Conservation (phyloP, 2,797 vertebrate genomes). For the Hippocampus kuda region DNA sequence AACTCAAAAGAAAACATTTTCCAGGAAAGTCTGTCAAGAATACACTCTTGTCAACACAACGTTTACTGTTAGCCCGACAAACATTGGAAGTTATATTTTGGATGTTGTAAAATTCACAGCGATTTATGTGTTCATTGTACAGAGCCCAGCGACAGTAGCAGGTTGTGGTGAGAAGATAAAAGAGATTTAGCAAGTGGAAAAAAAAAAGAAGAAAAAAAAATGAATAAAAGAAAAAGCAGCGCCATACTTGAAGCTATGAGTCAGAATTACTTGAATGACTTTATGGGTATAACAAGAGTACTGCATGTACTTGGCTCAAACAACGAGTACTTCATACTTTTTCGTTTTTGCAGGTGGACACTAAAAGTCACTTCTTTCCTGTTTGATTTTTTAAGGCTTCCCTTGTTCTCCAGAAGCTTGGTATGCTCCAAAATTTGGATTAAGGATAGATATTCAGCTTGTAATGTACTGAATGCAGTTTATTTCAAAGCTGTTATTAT, state of each 20-base stretch:
- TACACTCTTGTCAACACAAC: slow-evolving; percentile 49
- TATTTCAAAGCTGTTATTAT: slow-evolving; percentile 99
- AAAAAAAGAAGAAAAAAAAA: not conserved
- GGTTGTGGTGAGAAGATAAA: slow-evolving; percentile 56
- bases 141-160: slow-evolving; percentile 82
- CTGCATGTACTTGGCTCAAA: slow-evolving; percentile 73
- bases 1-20: slow-evolving; percentile 35
- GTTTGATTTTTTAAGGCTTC: slow-evolving; percentile 67
- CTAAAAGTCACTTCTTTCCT: slow-evolving; percentile 84
- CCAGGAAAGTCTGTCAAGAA: slow-evolving; percentile 54
- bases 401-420: slow-evolving; percentile 79
- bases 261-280: slow-evolving; percentile 98
- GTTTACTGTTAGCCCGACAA: slow-evolving; percentile 57
- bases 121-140: slow-evolving; percentile 68
- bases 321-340: slow-evolving; percentile 81
- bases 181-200: slow-evolving; percentile 64
- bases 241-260: slow-evolving; percentile 97
- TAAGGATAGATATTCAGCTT: slow-evolving; percentile 91
- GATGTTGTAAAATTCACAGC: slow-evolving; percentile 55
- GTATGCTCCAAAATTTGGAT: slow-evolving; percentile 73
- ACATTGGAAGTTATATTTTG: slow-evolving; percentile 59
- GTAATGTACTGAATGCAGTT: slow-evolving; percentile 99
- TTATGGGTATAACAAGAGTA: slow-evolving; percentile 79
- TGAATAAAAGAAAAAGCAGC: slow-evolving; percentile 64
- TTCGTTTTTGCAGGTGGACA: slow-evolving; percentile 87